Evolutionary conservation across 2,888 invertebrate species (phyloP).

Genomic region (Caenorhabditis wallacei): DNA sequence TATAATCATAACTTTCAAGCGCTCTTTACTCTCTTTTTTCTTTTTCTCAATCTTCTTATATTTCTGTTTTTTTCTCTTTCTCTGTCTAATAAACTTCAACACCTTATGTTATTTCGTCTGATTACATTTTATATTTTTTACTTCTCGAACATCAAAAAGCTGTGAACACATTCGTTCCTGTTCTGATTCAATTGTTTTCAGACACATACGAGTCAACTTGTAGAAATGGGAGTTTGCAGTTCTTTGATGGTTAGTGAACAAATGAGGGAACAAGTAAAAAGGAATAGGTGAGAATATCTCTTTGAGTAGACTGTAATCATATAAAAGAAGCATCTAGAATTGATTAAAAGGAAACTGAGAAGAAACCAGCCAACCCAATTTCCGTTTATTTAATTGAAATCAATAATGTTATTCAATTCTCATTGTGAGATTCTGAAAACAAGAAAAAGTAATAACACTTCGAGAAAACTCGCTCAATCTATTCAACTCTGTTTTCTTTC

Average conservation of each 20-base stretch:
- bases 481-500: too few relatives aligned
- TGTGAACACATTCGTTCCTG: not conserved
- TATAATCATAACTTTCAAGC: slow-evolving; percentile 31
- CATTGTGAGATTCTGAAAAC: too few relatives aligned
- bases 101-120: not conserved
- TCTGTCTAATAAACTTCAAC: not conserved
- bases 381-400: not conserved
- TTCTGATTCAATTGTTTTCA: not conserved
- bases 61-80: not conserved
- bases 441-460: not conserved
- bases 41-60: slow-evolving; percentile 9
- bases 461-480: too few relatives aligned
- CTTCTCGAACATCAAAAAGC: not conserved
- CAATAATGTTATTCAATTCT: not conserved
- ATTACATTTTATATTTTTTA: not conserved
- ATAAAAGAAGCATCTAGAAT: too few relatives aligned
- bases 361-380: not conserved
- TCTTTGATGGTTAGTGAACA: slow-evolving; percentile 10
- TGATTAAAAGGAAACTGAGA: too few relatives aligned
- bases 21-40: not conserved
- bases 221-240: slow-evolving; percentile 31
- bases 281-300: slow-evolving; percentile 11
- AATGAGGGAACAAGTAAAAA: slow-evolving; percentile 24
- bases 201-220: not conserved
- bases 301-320: too few relatives aligned